Evolutionary conservation across 2,797 vertebrate species (phyloP), one percentile per base, ranked within the genome.

Genomic region (Anas capensis): DNA sequence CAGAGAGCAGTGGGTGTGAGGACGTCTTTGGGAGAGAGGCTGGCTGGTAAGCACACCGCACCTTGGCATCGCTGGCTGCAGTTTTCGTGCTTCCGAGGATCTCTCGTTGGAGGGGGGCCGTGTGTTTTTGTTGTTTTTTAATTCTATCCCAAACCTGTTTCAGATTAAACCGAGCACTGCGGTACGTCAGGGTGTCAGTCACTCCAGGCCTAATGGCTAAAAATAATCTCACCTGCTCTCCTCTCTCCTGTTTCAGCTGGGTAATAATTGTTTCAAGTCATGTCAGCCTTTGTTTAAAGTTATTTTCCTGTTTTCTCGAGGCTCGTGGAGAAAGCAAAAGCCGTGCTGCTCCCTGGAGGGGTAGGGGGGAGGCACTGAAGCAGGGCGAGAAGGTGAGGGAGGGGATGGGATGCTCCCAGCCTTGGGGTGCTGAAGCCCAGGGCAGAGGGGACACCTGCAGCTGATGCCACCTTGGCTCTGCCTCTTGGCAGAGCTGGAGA

Each of bases 221-320:
- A 97, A 94, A 83, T 87, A 92, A 95, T 96, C 97, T 95, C 57
- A 85, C 44, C 84, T 95, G 11, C 88, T 78, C 92, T 86, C 73
- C 85, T 86, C 82, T 81, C 73, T 58, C 82, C 83, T 51, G 49
- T 26, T 51, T 70, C 75, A 1, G 61, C 81, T 36, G 92, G 96
- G 92, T 96, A 96, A 72, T 94, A 95, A 97, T 96, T 97, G 96
- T 95, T 98, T 96, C 95, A 96, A 97, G 95, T 82, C 93, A 18
- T 88, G 91, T 92, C 96, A 92, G 93, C 87, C 79, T 97, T 97
- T 97, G 95, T 96, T 97, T 95, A 90, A 97, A 64, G 33, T 49
- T 95, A 36, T 73, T 88, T 95, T 94, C 42, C 86, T 46, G 80
- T 71, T 95, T 92, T 94, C 85, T 92, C 33, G 86, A 89, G 95